phyloP scores from a whole-genome alignment of 2,797 vertebrate species.

The Cossypha caffra region DNA sequence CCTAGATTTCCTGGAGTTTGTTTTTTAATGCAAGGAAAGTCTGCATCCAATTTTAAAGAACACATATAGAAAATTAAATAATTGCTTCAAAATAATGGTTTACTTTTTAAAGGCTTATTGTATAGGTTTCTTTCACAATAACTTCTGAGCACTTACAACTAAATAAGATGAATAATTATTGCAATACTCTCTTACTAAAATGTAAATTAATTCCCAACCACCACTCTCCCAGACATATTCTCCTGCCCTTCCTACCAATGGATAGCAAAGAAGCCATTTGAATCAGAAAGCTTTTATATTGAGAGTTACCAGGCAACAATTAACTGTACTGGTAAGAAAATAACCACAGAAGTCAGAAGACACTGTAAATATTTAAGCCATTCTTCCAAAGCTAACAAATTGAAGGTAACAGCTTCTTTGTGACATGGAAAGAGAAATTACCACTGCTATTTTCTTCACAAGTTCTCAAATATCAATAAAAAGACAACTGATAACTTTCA shows the following conservation, averaged over 20 bases:
- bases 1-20: not conserved
- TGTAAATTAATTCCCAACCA: not conserved
- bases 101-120: not conserved
- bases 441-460: not conserved
- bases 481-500: not conserved
- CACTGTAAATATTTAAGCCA: conserved; percentile 46
- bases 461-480: not conserved
- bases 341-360: not conserved
- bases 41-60: not conserved
- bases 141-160: not conserved
- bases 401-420: not conserved
- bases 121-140: not conserved
- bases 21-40: not conserved
- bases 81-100: not conserved
- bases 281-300: not conserved
- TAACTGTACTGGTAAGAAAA: conserved; percentile 28
- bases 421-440: not conserved
- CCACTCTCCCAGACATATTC: not conserved
- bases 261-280: not conserved
- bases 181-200: not conserved
- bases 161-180: not conserved
- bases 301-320: not conserved
- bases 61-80: not conserved
- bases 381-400: not conserved
- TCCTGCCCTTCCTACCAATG: not conserved